Conservation (phyloP, 1,140 invertebrate genomes). For the Bombus difficillimus region DNA sequence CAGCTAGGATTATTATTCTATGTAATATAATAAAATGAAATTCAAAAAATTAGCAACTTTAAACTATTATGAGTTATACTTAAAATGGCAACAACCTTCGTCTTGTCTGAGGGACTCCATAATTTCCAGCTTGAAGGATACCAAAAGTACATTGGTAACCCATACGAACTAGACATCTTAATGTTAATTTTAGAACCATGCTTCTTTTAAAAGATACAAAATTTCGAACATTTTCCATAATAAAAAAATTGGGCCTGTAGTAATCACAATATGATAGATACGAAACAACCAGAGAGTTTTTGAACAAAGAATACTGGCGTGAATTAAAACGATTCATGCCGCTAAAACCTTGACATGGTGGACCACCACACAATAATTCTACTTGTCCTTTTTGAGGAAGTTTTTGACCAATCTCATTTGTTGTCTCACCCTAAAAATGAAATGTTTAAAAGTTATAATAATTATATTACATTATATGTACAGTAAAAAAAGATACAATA, state of each 20-base stretch:
- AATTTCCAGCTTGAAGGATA: slow-evolving; percentile 93
- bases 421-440: slow-evolving; percentile 81
- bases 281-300: slow-evolving; percentile 94
- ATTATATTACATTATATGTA: background rate
- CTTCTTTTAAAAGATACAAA: slow-evolving; percentile 91
- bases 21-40: slow-evolving; percentile 24
- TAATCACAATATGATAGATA: slow-evolving; percentile 94
- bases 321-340: slow-evolving; percentile 95
- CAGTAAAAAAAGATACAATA: background rate
- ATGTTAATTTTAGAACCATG: slow-evolving; percentile 92
- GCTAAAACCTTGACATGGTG: slow-evolving; percentile 96
- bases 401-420: slow-evolving; percentile 84
- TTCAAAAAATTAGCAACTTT: background rate
- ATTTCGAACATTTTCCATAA: slow-evolving; percentile 94
- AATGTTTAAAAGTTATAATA: background rate
- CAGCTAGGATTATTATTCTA: slow-evolving; percentile 91
- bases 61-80: background rate
- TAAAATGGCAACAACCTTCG: slow-evolving; percentile 82
- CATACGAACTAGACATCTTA: slow-evolving; percentile 91
- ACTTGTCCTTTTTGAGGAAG: slow-evolving; percentile 92
- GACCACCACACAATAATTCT: slow-evolving; percentile 93
- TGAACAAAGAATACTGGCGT: slow-evolving; percentile 93
- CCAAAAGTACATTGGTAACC: slow-evolving; percentile 95
- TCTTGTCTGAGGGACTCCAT: slow-evolving; percentile 93
- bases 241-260: slow-evolving; percentile 92